Percentiles rank a stretch among this genome's conserved stretches.
These are phyloP conservation scores for Amphiura filiformis DNA, from an alignment of 35 echinoderm and acorn worm genomes.

Conservation along the genomic window DNA sequence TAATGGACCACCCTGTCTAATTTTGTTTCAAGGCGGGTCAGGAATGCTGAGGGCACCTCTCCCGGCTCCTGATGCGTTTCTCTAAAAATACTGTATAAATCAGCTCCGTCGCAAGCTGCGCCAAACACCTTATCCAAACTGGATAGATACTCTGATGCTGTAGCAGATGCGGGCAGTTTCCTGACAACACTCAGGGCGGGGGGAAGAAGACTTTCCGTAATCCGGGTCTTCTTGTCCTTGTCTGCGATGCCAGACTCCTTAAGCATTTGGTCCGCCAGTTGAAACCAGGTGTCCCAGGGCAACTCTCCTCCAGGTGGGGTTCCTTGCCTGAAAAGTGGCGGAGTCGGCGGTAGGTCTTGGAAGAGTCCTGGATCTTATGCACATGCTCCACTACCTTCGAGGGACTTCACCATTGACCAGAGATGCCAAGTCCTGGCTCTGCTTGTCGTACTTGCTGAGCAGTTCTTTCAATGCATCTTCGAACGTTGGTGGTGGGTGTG, in stretches of 20 bases:
- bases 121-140: constrained; percentile 13
- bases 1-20: not conserved
- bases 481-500: too few relatives aligned
- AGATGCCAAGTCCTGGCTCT: too few relatives aligned
- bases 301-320: constrained; percentile 42
- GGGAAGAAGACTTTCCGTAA: constrained; percentile 33
- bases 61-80: not conserved
- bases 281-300: constrained; percentile 34
- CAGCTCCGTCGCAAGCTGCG: not conserved
- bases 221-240: not conserved
- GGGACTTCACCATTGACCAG: too few relatives aligned
- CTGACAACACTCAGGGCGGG: constrained; percentile 22
- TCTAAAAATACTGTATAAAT: not conserved
- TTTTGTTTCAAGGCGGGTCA: not conserved
- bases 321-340: constrained; percentile 37
- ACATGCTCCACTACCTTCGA: not conserved
- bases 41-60: constrained; percentile 6
- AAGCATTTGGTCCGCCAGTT: constrained; percentile 44
- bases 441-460: too few relatives aligned
- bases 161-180: not conserved
- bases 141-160: not conserved
- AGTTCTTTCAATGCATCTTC: too few relatives aligned
- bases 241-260: not conserved
- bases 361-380: not conserved
- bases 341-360: constrained; percentile 24